These are phyloP conservation scores for Lymantria dispar DNA, from an alignment of 2,888 invertebrate genomes.

Conservation along the genomic window DNA sequence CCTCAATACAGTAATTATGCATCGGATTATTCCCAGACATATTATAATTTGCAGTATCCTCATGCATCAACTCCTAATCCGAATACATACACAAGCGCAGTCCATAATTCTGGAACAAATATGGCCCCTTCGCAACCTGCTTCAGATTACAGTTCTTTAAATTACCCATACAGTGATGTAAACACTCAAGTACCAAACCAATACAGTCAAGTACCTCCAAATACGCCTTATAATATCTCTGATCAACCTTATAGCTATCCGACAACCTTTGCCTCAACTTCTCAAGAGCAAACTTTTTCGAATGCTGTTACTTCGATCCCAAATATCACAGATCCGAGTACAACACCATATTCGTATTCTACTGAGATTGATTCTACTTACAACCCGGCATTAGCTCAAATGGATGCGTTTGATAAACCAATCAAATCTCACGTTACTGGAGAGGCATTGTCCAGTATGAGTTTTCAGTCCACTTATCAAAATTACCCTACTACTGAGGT, in stretches of 20 bases:
- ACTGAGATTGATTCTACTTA: slow-evolving; percentile 30
- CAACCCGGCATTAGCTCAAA: slow-evolving; percentile 45
- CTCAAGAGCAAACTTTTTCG: slow-evolving; percentile 59
- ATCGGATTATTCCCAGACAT: slow-evolving; percentile 63
- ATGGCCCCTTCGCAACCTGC: slow-evolving; percentile 51
- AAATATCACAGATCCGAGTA: slow-evolving; percentile 28
- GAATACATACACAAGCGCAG: slow-evolving; percentile 59
- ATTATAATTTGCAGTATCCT: slow-evolving; percentile 63
- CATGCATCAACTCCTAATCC: slow-evolving; percentile 53
- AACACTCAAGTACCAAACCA: not conserved
- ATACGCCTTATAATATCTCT: slow-evolving; percentile 37
- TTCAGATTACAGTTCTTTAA: slow-evolving; percentile 48
- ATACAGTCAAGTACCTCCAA: slow-evolving; percentile 21
- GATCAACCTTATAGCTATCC: slow-evolving; percentile 46
- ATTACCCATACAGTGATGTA: slow-evolving; percentile 43
- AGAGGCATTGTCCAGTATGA: slow-evolving; percentile 52
- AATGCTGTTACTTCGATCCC: slow-evolving; percentile 38
- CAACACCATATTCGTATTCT: slow-evolving; percentile 36
- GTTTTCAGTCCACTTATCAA: slow-evolving; percentile 37
- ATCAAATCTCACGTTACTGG: slow-evolving; percentile 73
- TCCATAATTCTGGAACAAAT: slow-evolving; percentile 49
- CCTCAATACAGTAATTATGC: slow-evolving; percentile 32
- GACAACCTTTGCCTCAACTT: slow-evolving; percentile 43
- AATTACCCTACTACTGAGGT: slow-evolving; percentile 25
- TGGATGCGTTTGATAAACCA: slow-evolving; percentile 65